These are phyloP conservation scores for Odocoileus virginianus DNA, from an alignment of 2,113 vertebrate species.

Conservation along the genomic window DNA sequence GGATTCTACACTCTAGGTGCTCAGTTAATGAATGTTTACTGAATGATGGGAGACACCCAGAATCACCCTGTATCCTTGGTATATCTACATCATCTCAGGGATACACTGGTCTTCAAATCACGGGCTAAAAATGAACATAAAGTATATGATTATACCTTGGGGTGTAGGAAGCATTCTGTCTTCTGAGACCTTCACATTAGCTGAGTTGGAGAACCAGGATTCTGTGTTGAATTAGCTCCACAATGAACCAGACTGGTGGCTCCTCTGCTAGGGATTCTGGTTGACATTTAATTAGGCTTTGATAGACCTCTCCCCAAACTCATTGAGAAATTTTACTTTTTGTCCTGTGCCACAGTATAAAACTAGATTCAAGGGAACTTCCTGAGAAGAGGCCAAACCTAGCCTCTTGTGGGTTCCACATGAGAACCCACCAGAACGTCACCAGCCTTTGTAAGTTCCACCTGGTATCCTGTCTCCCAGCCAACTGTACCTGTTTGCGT, in stretches of 20 bases:
- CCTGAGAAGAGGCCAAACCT: conserved; percentile 21
- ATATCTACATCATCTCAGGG: not conserved
- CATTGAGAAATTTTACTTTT: conserved; percentile 24
- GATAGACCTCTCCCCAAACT: not conserved
- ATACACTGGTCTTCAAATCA: not conserved
- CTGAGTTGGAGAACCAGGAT: not conserved
- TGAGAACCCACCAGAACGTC: not conserved
- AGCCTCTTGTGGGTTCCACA: conserved; percentile 50
- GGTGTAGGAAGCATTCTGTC: fast-evolving
- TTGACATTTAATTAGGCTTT: not conserved
- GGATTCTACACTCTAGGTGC: not conserved
- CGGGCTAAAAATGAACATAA: not conserved
- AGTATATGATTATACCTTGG: not conserved
- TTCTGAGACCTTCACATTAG: not conserved
- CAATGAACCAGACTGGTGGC: no score
- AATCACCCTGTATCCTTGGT: not conserved
- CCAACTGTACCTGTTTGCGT: not conserved
- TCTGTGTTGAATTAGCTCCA: not conserved
- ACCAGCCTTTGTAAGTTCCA: not conserved
- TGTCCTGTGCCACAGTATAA: conserved; percentile 18
- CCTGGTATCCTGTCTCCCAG: not conserved
- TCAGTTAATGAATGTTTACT: not conserved
- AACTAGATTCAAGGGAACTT: conserved; percentile 43
- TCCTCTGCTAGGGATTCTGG: not conserved
- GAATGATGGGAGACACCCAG: not conserved